Conservation (phyloP, 2,888 invertebrate species). For the Sinopyrophorus schimmeli region DNA sequence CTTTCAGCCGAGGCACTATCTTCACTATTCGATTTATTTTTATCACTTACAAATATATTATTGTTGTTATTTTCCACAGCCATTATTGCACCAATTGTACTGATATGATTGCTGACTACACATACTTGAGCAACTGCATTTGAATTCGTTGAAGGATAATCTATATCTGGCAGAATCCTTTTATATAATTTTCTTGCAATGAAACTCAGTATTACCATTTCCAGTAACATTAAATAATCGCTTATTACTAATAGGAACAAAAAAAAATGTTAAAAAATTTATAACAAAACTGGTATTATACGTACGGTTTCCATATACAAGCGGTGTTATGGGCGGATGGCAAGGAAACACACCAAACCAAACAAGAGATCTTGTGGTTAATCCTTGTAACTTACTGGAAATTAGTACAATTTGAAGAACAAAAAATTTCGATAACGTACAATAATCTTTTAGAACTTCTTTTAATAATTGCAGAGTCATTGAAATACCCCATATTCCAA, state of each 20-base stretch:
- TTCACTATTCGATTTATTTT: conserved; percentile 5
- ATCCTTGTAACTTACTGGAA: conserved; percentile 69
- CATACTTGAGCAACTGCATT: conserved; percentile 24
- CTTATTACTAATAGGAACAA: conserved; percentile 65
- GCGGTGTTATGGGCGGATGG: conserved; percentile 65
- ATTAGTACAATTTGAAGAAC: conserved; percentile 68
- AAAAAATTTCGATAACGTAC: conserved; percentile 58
- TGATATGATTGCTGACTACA: conserved; percentile 33
- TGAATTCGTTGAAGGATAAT: not conserved
- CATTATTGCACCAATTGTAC: conserved; percentile 34
- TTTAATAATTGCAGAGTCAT: conserved; percentile 64
- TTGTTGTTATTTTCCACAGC: conserved; percentile 33
- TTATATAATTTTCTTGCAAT: conserved; percentile 68
- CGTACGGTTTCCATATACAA: conserved; percentile 70
- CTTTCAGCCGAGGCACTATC: not conserved
- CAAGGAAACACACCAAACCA: conserved; percentile 64
- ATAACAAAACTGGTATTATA: conserved; percentile 22
- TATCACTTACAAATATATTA: conserved; percentile 8
- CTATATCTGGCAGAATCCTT: conserved; percentile 49
- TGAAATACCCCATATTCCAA: conserved; percentile 70
- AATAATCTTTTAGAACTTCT: conserved; percentile 52
- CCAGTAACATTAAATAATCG: conserved; percentile 67
- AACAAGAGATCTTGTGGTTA: conserved; percentile 61
- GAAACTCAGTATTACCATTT: conserved; percentile 69
- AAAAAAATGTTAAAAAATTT: conserved; percentile 14